Conservation (phyloP, 2,113 vertebrate genomes). For the Macroglossus sobrinus region DNA sequence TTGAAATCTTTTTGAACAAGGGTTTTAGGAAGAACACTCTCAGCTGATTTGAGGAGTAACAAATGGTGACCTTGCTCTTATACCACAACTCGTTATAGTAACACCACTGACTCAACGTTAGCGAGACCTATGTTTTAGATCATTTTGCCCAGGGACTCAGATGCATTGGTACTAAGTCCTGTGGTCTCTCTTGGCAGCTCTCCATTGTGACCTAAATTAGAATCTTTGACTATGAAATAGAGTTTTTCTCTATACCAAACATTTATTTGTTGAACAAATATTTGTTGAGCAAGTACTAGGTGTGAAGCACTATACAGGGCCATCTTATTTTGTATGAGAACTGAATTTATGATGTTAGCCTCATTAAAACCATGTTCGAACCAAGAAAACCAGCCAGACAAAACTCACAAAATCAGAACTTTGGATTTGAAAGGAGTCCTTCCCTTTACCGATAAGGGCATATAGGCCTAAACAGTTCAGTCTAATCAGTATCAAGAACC, state of each 20-base stretch:
- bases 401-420: background rate
- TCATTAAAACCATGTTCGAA: conserved; percentile 17
- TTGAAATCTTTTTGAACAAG: background rate
- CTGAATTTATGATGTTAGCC: conserved; percentile 1
- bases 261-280: conserved; percentile 47
- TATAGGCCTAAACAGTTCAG: background rate
- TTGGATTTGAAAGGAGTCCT: conserved; percentile 29
- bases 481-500: background rate
- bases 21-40: background rate
- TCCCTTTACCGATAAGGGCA: conserved; percentile 7
- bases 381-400: background rate
- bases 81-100: background rate
- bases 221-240: conserved; percentile 30
- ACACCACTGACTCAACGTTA: background rate
- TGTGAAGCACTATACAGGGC: background rate
- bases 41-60: background rate
- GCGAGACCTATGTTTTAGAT: background rate
- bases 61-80: background rate
- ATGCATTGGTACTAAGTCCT: background rate
- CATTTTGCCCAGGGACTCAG: background rate
- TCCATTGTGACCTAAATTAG: conserved; percentile 34
- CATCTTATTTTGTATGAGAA: conserved; percentile 19
- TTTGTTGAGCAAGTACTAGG: conserved; percentile 24
- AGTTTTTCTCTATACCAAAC: conserved; percentile 46
- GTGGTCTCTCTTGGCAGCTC: background rate